Evolutionary conservation across 2,888 invertebrate genomes (phyloP).

Genomic region (Lasioglossum vierecki): DNA sequence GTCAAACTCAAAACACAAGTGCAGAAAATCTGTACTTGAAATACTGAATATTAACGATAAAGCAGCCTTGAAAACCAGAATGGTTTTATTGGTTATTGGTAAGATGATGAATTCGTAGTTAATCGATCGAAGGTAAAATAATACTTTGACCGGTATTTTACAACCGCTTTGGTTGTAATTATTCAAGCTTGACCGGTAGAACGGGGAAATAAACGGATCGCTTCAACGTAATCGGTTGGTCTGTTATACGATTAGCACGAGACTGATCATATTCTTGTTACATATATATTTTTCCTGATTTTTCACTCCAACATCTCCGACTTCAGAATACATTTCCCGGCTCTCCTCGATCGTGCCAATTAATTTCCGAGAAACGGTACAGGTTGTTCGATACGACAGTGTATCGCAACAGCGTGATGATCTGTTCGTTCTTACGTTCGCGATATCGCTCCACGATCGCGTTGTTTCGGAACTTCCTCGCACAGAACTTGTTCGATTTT

Average conservation of each 20-base stretch:
- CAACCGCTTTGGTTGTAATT: neutral
- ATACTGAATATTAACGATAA: too few relatives aligned
- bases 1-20: too few relatives aligned
- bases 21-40: too few relatives aligned
- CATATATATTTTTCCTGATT: constrained; percentile 1
- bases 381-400: constrained; percentile 18
- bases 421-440: neutral
- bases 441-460: neutral
- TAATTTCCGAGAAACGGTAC: constrained; percentile 30
- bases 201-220: neutral
- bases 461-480: neutral
- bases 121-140: neutral
- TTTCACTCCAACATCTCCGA: neutral
- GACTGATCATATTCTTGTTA: constrained; percentile 8
- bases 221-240: neutral
- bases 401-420: neutral
- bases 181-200: neutral
- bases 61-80: too few relatives aligned
- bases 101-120: too few relatives aligned
- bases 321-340: constrained; percentile 21
- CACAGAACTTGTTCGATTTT: neutral
- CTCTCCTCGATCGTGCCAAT: constrained; percentile 41
- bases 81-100: too few relatives aligned
- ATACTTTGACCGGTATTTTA: neutral
- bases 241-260: neutral